Conservation (phyloP, 2,888 invertebrate species). For the Gastrophysa polygoni region DNA sequence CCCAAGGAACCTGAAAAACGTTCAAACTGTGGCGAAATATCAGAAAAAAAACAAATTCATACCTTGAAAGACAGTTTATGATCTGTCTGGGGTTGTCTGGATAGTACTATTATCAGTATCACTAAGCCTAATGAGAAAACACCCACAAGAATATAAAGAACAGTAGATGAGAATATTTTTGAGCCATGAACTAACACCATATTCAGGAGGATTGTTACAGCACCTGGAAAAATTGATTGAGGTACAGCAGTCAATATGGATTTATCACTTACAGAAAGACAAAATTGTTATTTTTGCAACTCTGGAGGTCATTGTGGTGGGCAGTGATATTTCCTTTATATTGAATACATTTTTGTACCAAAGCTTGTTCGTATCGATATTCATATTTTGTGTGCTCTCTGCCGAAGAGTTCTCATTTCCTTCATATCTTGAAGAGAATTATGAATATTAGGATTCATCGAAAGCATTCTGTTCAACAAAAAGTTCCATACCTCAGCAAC, state of each 20-base stretch:
- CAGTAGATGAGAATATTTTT: constrained; percentile 2
- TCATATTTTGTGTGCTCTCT: background rate
- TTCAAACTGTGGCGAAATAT: background rate
- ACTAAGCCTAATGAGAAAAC: background rate
- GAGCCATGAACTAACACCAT: constrained; percentile 12
- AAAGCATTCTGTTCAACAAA: background rate
- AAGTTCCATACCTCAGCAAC: constrained; percentile 19
- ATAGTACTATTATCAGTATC: constrained; percentile 15
- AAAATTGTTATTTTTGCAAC: constrained; percentile 11
- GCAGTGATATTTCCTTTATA: constrained; percentile 8
- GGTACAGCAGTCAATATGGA: no score
- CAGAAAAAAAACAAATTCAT: background rate
- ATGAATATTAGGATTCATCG: no score
- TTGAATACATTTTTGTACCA: constrained; percentile 9
- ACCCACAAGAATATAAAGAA: constrained; percentile 7
- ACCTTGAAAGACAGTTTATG: constrained; percentile 23
- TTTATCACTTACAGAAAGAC: constrained; percentile 23
- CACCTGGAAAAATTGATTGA: background rate
- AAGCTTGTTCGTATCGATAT: background rate
- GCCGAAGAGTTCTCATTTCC: background rate
- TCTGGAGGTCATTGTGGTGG: constrained; percentile 12
- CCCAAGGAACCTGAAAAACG: constrained; percentile 73
- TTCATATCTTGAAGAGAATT: constrained; percentile 1
- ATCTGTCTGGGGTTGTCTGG: constrained; percentile 22
- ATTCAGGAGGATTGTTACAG: background rate